Evolutionary conservation across 1,140 invertebrate genomes (phyloP).

Genomic region (Platyura marginata): DNA sequence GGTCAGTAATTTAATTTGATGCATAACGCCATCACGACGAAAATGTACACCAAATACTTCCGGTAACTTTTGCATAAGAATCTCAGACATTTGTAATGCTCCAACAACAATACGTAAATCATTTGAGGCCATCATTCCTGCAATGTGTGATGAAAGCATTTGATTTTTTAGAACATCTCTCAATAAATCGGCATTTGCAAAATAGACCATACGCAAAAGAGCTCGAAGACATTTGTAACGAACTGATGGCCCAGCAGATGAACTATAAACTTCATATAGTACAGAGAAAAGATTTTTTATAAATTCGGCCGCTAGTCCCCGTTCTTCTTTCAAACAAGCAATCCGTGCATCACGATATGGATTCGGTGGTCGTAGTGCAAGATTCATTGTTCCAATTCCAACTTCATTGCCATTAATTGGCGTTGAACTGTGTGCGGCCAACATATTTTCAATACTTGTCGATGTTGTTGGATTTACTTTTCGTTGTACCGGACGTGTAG

Average conservation of each 20-base stretch:
- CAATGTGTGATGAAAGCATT: conserved; percentile 90
- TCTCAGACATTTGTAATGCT: conserved; percentile 91
- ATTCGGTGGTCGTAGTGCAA: conserved; percentile 9
- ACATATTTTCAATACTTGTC: neutral
- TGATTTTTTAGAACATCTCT: conserved; percentile 80
- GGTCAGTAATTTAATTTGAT: conserved; percentile 68
- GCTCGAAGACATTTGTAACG: conserved; percentile 90
- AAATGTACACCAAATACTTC: conserved; percentile 91
- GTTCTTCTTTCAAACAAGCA: conserved; percentile 40
- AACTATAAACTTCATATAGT: conserved; percentile 92
- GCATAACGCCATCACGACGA: conserved; percentile 83
- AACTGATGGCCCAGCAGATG: conserved; percentile 90
- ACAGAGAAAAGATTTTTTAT: conserved; percentile 79
- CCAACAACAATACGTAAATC: conserved; percentile 92
- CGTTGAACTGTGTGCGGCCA: conserved; percentile 4
- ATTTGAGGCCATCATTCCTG: conserved; percentile 91
- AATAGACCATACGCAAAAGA: conserved; percentile 90
- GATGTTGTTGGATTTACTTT: conserved; percentile 20
- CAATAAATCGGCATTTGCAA: conserved; percentile 69
- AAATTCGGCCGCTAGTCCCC: conserved; percentile 54
- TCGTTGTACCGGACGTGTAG: conserved; percentile 75
- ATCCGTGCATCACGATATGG: conserved; percentile 35
- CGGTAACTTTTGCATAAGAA: conserved; percentile 88
- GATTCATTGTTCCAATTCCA: conserved; percentile 5
- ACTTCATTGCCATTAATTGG: conserved; percentile 6